A percentile compares a stretch with the other conserved stretches of the same genome.
Evolutionary conservation across 2,888 invertebrate genomes (phyloP).

Genomic region (Caenorhabditis sp.): DNA sequence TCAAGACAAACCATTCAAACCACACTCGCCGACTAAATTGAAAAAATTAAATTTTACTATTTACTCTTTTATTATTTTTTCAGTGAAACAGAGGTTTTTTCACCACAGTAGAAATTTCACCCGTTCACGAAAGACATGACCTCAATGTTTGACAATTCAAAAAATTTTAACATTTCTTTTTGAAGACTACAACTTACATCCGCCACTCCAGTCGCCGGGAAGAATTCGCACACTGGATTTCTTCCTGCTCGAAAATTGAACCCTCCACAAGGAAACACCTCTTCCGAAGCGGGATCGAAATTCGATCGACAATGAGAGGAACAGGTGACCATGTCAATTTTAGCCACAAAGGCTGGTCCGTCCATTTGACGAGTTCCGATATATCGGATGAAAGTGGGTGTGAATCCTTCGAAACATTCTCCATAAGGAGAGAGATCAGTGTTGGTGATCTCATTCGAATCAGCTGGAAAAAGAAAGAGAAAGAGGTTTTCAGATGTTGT

Average conservation of each 20-base stretch:
- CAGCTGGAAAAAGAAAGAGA: background rate
- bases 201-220: conserved; percentile 27
- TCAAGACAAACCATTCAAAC: too few species aligned
- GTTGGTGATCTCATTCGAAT: background rate
- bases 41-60: too few species aligned
- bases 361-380: conserved; percentile 30
- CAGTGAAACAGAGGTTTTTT: too few species aligned
- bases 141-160: too few species aligned
- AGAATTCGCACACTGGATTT: conserved; percentile 55
- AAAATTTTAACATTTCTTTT: too few species aligned
- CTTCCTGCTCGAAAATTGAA: conserved; percentile 55
- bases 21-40: too few species aligned
- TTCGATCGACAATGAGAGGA: conserved; percentile 47
- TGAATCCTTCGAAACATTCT: conserved; percentile 37
- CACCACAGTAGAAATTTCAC: too few species aligned
- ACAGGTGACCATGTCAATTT: conserved; percentile 51
- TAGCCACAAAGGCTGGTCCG: conserved; percentile 33
- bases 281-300: conserved; percentile 49
- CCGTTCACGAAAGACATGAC: too few species aligned
- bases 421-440: conserved; percentile 29
- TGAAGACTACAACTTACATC: too few species aligned
- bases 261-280: conserved; percentile 45
- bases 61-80: too few species aligned
- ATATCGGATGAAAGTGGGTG: conserved; percentile 27
- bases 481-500: too few species aligned